Evolutionary conservation across 2,888 invertebrate genomes (phyloP).

Genomic region (Drosophila mettleri): DNA sequence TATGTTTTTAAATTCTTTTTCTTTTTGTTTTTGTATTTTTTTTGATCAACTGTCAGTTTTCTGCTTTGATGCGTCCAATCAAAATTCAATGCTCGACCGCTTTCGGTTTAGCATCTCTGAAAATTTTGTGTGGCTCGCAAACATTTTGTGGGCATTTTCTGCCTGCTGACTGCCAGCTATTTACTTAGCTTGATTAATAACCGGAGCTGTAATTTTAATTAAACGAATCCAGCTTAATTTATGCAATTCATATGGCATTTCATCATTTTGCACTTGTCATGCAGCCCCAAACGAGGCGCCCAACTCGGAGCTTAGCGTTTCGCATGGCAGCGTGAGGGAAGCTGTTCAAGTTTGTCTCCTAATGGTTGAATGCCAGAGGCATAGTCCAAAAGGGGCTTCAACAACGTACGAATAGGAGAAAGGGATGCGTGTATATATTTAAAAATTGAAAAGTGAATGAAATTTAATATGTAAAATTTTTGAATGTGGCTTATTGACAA

Average conservation of each 20-base stretch:
- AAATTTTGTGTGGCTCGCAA: conserved; percentile 9
- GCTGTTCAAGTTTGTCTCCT: conserved; percentile 34
- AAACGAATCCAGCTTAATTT: conserved; percentile 79
- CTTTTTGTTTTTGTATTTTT: background rate
- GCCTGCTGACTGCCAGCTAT: conserved; percentile 14
- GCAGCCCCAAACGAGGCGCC: conserved; percentile 41
- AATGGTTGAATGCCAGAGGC: conserved; percentile 30
- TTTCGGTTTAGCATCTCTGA: conserved; percentile 1
- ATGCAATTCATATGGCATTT: conserved; percentile 79
- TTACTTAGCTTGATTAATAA: conserved; percentile 73
- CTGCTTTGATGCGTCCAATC: conserved; percentile 73
- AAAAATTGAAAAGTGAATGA: too few relatives aligned
- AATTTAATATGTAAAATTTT: too few relatives aligned
- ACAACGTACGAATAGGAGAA: background rate
- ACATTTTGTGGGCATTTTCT: conserved; percentile 5
- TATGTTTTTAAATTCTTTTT: conserved; percentile 1
- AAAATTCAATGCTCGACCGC: conserved; percentile 67
- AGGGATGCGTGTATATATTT: background rate
- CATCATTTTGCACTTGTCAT: conserved; percentile 81
- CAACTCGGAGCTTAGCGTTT: conserved; percentile 5
- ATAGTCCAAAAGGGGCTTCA: conserved; percentile 8
- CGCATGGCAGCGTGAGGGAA: conserved; percentile 24
- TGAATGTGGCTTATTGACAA: too few relatives aligned
- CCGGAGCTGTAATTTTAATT: conserved; percentile 75
- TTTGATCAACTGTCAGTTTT: conserved; percentile 56